Conservation (phyloP, 2,888 invertebrate species). For the Stratiomys singularior region DNA sequence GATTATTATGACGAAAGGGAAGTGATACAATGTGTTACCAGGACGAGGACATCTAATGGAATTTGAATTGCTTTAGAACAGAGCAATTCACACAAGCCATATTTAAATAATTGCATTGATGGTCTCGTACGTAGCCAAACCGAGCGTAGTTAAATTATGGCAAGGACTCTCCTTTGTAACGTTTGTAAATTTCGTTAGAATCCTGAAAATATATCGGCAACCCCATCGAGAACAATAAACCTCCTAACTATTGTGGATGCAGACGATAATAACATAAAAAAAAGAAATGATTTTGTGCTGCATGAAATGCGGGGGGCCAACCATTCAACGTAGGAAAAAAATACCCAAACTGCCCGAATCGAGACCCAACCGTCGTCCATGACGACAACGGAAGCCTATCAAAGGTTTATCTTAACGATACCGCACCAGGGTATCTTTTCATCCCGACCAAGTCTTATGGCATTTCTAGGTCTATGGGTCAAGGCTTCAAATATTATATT, state of each 20-base stretch:
- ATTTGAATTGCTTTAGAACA: neutral
- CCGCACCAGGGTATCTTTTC: constrained; percentile 39
- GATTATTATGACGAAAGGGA: too few relatives aligned
- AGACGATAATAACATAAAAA: neutral
- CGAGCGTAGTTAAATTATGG: too few relatives aligned
- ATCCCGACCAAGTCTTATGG: neutral
- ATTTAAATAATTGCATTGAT: too few relatives aligned
- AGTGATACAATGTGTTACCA: too few relatives aligned
- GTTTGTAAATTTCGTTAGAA: too few relatives aligned
- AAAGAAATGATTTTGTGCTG: constrained; percentile 8
- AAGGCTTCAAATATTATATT: constrained; percentile 50
- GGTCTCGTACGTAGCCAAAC: too few relatives aligned
- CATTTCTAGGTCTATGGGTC: constrained; percentile 48
- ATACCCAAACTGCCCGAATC: neutral
- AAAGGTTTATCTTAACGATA: constrained; percentile 43
- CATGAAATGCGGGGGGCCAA: neutral
- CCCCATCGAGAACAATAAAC: neutral
- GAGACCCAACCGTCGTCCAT: constrained; percentile 19
- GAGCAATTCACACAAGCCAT: too few relatives aligned
- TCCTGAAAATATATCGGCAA: too few relatives aligned
- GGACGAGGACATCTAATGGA: neutral
- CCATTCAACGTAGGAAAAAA: neutral
- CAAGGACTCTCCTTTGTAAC: too few relatives aligned
- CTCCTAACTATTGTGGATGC: neutral
- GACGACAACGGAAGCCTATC: constrained; percentile 21